Evolutionary conservation across 2,797 vertebrate genomes (phyloP), one percentile per base, ranked within the genome.

Genomic region (Paedocypris micromegethes): DNA sequence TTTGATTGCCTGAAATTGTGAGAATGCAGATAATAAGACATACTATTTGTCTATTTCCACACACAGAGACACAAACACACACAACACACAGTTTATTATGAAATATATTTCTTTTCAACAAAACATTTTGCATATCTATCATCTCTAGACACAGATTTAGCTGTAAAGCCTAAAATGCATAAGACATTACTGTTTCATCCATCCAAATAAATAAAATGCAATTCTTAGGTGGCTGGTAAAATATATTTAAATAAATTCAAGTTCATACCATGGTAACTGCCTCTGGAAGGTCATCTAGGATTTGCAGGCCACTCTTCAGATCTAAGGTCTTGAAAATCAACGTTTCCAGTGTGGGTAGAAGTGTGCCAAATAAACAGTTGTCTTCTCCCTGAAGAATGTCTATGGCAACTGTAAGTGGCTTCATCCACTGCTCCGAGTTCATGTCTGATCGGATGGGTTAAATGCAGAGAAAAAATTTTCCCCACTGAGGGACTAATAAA

Each of bases 321-420:
- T 49, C 56, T 48, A 69, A 9, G 2, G 66, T 66, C 55, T 76
- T 73, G 7, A 40, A 41, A 23, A 74, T 77, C 60, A 76, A 57
- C 5, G 39, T 56, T 5, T 75, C 61, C 48, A 75, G 4, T 42
- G 65, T 68, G 9, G 75, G 67, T 51, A 74, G 54, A 1, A 77
- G 63, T n/a, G 66, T 70, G 4, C 72, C 64, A 55, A 64, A 46
- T 8, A 56, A 68, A 49, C 63, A 70, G 9, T 75, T 60, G 3
- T 72, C 64, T 44, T 77, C 70, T 53, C 73, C 70, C n/a, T 68
- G 73, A n/a, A 78, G 58, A 45, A 75, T 64, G 39, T 80, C 72
- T 4, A 72, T 45, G 2, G 68, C 78, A 3, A 74, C 62, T 49
- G 73, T 75, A 9, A 76, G 72, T 40, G 74, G 73, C 68, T 69